These are phyloP conservation scores for Oxyteleia sp. DNA, from an alignment of 2,888 invertebrate genomes.

Conservation along the genomic window DNA sequence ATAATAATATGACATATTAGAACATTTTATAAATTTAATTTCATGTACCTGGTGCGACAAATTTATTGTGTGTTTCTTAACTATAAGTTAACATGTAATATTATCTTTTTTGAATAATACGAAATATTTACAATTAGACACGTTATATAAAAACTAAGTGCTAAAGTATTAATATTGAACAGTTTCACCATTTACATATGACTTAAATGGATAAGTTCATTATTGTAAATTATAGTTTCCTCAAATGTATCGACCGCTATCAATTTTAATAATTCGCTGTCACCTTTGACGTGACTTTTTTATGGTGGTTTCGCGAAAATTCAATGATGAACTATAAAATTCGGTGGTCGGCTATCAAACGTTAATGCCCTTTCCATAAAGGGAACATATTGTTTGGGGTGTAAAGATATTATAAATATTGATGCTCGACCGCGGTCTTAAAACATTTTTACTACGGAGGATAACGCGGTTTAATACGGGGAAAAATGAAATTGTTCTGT, in stretches of 20 bases:
- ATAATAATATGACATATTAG: no score
- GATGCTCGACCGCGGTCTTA: constrained; percentile 40
- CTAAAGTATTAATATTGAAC: no score
- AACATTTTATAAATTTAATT: no score
- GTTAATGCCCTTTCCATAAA: constrained; percentile 34
- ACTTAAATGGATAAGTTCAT: no score
- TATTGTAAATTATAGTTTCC: no score
- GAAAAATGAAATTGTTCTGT: constrained; percentile 56
- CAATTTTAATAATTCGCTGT: constrained; percentile 39
- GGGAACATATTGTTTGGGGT: constrained; percentile 29
- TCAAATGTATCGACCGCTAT: constrained; percentile 19
- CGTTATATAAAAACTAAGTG: no score
- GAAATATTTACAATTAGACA: no score
- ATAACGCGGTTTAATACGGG: constrained; percentile 37
- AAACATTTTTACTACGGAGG: constrained; percentile 33
- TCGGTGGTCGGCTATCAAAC: constrained; percentile 26
- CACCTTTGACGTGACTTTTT: constrained; percentile 38
- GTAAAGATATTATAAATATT: constrained; percentile 45
- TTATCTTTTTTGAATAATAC: no score
- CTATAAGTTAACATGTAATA: no score
- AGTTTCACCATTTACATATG: no score
- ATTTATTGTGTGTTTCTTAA: no score
- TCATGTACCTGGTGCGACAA: no score
- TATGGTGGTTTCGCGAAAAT: constrained; percentile 17
- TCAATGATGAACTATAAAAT: constrained; percentile 51